phyloP scores from a whole-genome alignment of 2,888 invertebrate species.

The Chrysomela aeneicollis region DNA sequence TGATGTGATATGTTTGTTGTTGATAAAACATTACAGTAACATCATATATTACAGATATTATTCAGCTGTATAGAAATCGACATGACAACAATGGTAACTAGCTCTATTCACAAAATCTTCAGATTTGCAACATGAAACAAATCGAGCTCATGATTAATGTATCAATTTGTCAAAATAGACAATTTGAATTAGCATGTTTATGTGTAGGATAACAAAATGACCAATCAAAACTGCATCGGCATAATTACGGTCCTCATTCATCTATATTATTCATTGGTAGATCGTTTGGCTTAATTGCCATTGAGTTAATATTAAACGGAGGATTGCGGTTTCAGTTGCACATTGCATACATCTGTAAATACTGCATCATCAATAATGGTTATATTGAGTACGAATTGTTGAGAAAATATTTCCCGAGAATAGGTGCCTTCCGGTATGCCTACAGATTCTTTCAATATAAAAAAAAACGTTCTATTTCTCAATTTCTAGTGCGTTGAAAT shows the following conservation, averaged over 20 bases:
- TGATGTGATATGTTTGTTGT: no score
- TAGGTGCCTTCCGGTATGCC: no score
- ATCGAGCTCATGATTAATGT: conserved; percentile 19
- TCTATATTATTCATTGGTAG: conserved; percentile 23
- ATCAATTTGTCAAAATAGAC: conserved; percentile 13
- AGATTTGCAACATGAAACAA: neutral
- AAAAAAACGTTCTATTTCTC: no score
- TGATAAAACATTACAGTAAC: no score
- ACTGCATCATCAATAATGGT: neutral
- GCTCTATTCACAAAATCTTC: neutral
- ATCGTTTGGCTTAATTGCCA: conserved; percentile 22
- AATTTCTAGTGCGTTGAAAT: no score
- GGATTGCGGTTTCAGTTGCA: neutral
- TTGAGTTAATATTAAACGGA: conserved; percentile 19
- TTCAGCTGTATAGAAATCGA: neutral
- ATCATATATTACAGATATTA: no score
- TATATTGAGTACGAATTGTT: neutral
- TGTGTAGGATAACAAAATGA: conserved; percentile 28
- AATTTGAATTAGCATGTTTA: conserved; percentile 23
- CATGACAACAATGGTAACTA: neutral
- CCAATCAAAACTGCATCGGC: conserved; percentile 27
- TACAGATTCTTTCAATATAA: no score
- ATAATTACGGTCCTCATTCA: conserved; percentile 28
- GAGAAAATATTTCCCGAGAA: neutral
- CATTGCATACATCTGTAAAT: neutral